Evolutionary conservation across 2,113 vertebrate species (phyloP), one percentile per base, ranked within the genome.

Genomic region (Aleadryas rufinucha): DNA sequence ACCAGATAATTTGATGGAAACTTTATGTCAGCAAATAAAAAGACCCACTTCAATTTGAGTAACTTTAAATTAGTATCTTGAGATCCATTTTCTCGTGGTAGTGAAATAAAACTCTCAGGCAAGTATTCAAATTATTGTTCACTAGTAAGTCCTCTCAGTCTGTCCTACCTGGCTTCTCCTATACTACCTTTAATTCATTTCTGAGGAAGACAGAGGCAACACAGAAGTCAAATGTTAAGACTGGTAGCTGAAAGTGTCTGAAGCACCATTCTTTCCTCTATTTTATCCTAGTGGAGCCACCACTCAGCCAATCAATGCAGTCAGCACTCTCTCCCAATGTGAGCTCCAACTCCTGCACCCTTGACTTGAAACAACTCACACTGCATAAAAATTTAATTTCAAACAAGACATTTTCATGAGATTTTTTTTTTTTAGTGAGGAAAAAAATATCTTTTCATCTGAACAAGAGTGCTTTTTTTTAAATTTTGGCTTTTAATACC

Each of bases 251-350:
- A 33, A 77, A 82, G 18, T 30, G 7, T 28, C 24, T 27, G 39
- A 72, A 68, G 30, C 7, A 64, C 15, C 10, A 10, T 52, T 76
- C 8, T 45, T 35, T 39, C 28, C 28, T 45, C 4, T 37, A 4
- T 41, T 78, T 86, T 53, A 35, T 44, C 12, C 31, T 10, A 28
- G 11, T 10, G 17, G 15, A 59, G 33, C 3, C 47, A 61, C 11
- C 15, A 63, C 4, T 7, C 56, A 72, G n/a, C 6, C n/a, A 49
- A 49, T 30, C 0, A 0, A 57, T 37, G 79, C 0, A 8, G 31
- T 16, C 41, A 81, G 20, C 0, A 0, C 2, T 8, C 12, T 47
- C 35, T 44, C 28, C 24, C 26, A 68, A 0, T 16, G 19, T 4
- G 28, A 77, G 30, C 11, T 56, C 8, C 22, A 87, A 3, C 9